Evolutionary conservation across 2,797 vertebrate genomes (phyloP).

Genomic region (Molossus alvarezi): DNA sequence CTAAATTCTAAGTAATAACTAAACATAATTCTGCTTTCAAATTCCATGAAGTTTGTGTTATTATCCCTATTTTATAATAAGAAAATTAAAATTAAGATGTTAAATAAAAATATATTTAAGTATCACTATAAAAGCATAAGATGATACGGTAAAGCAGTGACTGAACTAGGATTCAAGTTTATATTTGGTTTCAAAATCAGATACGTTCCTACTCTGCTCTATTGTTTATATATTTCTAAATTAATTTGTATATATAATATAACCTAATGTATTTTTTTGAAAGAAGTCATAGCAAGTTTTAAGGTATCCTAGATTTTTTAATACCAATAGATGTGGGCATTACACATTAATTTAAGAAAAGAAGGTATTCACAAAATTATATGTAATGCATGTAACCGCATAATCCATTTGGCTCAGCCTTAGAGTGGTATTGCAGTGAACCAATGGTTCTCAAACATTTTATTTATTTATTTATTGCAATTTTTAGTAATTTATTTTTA

Average conservation of each 20-base stretch:
- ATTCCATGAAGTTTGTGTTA: background rate
- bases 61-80: conserved; percentile 31
- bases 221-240: background rate
- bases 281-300: background rate
- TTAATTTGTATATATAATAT: background rate
- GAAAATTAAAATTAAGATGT: conserved; percentile 32
- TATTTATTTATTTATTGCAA: no score
- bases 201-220: background rate
- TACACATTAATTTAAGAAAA: background rate
- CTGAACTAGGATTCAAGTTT: conserved; percentile 1
- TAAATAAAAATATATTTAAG: conserved; percentile 43
- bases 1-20: background rate
- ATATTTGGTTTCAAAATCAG: conserved; percentile 14
- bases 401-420: background rate
- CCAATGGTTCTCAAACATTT: background rate
- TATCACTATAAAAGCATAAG: background rate
- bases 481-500: no score
- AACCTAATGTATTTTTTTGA: background rate
- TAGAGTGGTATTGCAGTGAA: conserved; percentile 2
- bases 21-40: background rate
- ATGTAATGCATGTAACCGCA: background rate
- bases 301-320: conserved; percentile 9
- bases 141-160: background rate
- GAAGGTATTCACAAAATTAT: background rate
- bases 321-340: background rate